Evolutionary conservation across 2,888 invertebrate species (phyloP).

Genomic region (Parelbella ahira): DNA sequence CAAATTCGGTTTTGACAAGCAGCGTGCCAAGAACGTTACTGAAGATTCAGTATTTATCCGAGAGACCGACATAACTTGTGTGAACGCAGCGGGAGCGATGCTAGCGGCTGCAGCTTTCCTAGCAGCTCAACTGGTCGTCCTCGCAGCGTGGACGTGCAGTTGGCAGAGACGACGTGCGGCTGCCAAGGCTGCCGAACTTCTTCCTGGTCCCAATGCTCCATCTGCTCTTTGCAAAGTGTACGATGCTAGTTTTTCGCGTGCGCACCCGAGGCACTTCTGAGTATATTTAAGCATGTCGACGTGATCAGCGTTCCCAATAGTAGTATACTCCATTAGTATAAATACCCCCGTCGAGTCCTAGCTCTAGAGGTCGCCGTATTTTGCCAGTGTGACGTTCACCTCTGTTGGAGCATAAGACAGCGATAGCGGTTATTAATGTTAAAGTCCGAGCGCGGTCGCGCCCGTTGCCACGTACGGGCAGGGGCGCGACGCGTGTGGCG

Average conservation of each 20-base stretch:
- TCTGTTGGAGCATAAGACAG: slow-evolving; percentile 56
- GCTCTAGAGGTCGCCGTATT: slow-evolving; percentile 48
- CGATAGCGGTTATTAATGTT: slow-evolving; percentile 71
- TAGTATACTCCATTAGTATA: slow-evolving; percentile 73
- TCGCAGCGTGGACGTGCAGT: slow-evolving; percentile 93
- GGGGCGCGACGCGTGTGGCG: slow-evolving; percentile 51
- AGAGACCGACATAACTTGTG: slow-evolving; percentile 83
- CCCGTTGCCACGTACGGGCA: slow-evolving; percentile 51
- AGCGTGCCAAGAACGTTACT: slow-evolving; percentile 82
- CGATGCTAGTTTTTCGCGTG: slow-evolving; percentile 91
- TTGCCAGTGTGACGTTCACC: slow-evolving; percentile 42
- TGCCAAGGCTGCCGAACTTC: slow-evolving; percentile 84
- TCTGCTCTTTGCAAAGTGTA: slow-evolving; percentile 90
- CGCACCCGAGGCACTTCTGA: slow-evolving; percentile 81
- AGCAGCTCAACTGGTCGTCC: slow-evolving; percentile 91
- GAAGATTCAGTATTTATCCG: slow-evolving; percentile 87
- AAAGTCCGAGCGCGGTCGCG: slow-evolving; percentile 62
- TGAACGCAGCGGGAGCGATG: slow-evolving; percentile 89
- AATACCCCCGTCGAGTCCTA: slow-evolving; percentile 70
- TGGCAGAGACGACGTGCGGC: slow-evolving; percentile 89
- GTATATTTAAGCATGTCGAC: slow-evolving; percentile 56
- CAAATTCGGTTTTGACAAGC: slow-evolving; percentile 92
- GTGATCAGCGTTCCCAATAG: slow-evolving; percentile 74
- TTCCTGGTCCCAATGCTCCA: slow-evolving; percentile 81
- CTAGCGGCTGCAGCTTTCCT: slow-evolving; percentile 92